Evolutionary conservation across 2,797 vertebrate genomes (phyloP).

Genomic region (Ctenochaetus hawaiiensis): DNA sequence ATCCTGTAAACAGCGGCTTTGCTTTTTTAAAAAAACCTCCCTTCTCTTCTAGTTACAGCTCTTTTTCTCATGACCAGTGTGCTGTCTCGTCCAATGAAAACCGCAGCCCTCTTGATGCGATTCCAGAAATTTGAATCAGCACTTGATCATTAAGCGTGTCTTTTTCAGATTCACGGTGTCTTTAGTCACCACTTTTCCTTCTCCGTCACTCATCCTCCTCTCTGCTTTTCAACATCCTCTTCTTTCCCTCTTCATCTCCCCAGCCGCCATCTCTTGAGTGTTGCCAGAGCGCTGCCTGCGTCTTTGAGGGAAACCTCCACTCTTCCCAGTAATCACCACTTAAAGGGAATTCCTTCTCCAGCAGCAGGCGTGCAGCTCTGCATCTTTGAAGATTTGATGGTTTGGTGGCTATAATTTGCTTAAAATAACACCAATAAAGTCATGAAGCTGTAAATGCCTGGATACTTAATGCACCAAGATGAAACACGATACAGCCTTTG

Average conservation of each 20-base stretch:
- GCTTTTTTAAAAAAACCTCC: slow-evolving; percentile 33
- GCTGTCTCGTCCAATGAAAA: slow-evolving; percentile 1
- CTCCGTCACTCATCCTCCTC: slow-evolving; percentile 6
- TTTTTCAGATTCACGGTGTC: neutral
- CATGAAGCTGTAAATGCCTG: slow-evolving; percentile 69
- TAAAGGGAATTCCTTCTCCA: slow-evolving; percentile 74
- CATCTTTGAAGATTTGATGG: slow-evolving; percentile 75
- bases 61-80: slow-evolving; percentile 19
- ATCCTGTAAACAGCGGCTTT: slow-evolving; percentile 52
- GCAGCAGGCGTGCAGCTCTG: slow-evolving; percentile 59
- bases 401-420: slow-evolving; percentile 81
- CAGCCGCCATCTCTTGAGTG: slow-evolving; percentile 24
- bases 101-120: neutral
- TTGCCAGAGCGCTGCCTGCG: slow-evolving; percentile 46
- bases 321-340: slow-evolving; percentile 75
- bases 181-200: slow-evolving; percentile 19
- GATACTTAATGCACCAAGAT: slow-evolving; percentile 74
- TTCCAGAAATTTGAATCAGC: neutral
- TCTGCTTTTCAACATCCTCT: neutral
- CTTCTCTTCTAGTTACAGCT: slow-evolving; percentile 4
- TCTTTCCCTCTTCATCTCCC: slow-evolving; percentile 1
- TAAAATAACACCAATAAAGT: slow-evolving; percentile 82
- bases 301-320: slow-evolving; percentile 67
- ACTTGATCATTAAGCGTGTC: slow-evolving; percentile 8
- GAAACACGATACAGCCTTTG: slow-evolving; percentile 63